phyloP scores from a whole-genome alignment of 2,888 invertebrate species.

The Archips xylosteana region DNA sequence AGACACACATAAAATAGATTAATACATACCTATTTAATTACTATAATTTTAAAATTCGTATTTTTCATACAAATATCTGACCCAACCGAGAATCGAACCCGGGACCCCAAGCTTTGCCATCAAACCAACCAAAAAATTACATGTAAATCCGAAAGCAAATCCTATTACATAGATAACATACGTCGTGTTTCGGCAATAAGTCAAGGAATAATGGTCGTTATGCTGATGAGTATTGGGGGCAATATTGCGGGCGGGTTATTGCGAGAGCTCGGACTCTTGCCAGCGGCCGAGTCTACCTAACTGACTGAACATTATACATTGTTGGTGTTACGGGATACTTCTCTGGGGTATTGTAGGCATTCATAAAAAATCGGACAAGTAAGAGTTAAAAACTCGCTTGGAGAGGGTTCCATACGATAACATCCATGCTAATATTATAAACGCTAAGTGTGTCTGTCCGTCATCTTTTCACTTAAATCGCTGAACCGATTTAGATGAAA shows the following conservation, averaged over 20 bases:
- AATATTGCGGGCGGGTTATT: constrained; percentile 24
- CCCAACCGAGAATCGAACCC: too few relatives aligned
- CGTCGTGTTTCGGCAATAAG: background rate
- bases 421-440: too few relatives aligned
- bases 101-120: too few relatives aligned
- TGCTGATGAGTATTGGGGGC: constrained; percentile 20
- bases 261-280: constrained; percentile 17
- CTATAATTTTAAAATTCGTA: too few relatives aligned
- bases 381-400: too few relatives aligned
- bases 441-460: too few relatives aligned
- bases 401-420: too few relatives aligned
- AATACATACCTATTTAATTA: too few relatives aligned
- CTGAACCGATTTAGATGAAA: too few relatives aligned
- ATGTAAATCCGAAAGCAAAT: background rate
- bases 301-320: background rate
- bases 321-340: background rate
- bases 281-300: constrained; percentile 2
- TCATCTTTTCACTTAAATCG: too few relatives aligned
- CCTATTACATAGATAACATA: background rate
- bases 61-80: too few relatives aligned
- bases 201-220: constrained; percentile 34
- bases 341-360: background rate
- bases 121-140: background rate
- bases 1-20: too few relatives aligned
- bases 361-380: background rate